Percentiles rank a stretch among this genome's conserved stretches.
phyloP scores from a whole-genome alignment of 2,888 invertebrate species.

The Antheraea yamamai region DNA sequence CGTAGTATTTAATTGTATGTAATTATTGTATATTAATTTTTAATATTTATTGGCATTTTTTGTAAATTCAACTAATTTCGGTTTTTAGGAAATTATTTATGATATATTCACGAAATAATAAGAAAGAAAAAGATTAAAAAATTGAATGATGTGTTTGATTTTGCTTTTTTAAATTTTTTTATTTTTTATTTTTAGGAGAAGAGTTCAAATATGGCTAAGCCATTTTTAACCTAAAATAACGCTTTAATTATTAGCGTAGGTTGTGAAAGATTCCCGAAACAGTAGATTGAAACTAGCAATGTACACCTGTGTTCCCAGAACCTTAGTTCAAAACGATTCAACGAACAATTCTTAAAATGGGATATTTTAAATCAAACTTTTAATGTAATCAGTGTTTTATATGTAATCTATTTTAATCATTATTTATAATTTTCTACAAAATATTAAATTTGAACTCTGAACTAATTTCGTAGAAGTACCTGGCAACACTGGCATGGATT shows the following conservation, averaged over 20 bases:
- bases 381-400: not conserved
- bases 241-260: conserved; percentile 71
- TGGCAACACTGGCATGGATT: conserved; percentile 20
- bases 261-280: conserved; percentile 36
- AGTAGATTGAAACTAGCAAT: not conserved
- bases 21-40: conserved; percentile 36
- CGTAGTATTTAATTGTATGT: conserved; percentile 73
- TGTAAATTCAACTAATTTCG: conserved; percentile 56
- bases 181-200: not conserved
- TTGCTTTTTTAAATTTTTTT: conserved; percentile 25
- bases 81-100: conserved; percentile 26
- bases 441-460: not conserved
- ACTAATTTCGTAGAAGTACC: not conserved
- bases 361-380: not conserved
- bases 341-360: not conserved
- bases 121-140: conserved; percentile 33
- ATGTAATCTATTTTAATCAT: not conserved
- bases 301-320: not conserved
- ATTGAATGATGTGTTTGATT: conserved; percentile 30
- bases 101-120: not conserved
- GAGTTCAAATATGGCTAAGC: conserved; percentile 55
- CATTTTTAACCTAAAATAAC: conserved; percentile 61
- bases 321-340: not conserved
- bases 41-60: conserved; percentile 72
- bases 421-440: not conserved